Base-by-base conservation (phyloP, 1,140 invertebrate species). In the Polypedilum vanderplanki region DNA sequence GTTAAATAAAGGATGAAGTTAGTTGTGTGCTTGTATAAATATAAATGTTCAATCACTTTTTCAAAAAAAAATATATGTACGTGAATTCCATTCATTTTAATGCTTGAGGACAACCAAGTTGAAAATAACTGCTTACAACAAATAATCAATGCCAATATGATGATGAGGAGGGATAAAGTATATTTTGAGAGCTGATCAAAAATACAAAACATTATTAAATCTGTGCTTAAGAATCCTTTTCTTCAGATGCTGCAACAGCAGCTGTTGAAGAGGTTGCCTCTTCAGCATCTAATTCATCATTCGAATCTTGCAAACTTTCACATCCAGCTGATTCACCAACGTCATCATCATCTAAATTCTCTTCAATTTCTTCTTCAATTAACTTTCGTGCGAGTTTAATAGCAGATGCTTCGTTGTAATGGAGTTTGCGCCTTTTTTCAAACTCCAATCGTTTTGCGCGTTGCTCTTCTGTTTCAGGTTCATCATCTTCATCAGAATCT, bases 321-420 rank as follows among this genome's bases (percentile, higher is more conserved):
- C 10, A 15, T 57, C 65, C 65, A 20, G 65, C 65, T 3, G 7
- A n/a, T 22, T 70, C 65, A 18, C 65, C 65, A 18, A 22, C 7
- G 7, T 86, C 83, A 17, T 85, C 85, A n/a, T 88, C 87, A 1
- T 87, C 88, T 0, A 91, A 90, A 12, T 92, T 92, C 0, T 95
- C 93, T 12, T 95, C 93, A 20, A 93, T 91, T 76, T 97, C 95
- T 79, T 96, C 91, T 76, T 93, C 88, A 85, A 98, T 89, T 75
- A 96, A 85, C 83, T 97, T 92, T 78, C 93, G 85, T 3, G 95
- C 94, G 77, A 97, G 83, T 83, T 96, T 93, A 0, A 98, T 90
- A 4, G 95, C 95, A 82, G 96, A 90, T 83, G 94, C 98, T 83
- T 99, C 97, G 83, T 98, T 96, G 84, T 99, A 99, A 82, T 99